These are phyloP conservation scores for Ascaphus truei DNA, from an alignment of 2,113 vertebrate species.

Conservation along the genomic window DNA sequence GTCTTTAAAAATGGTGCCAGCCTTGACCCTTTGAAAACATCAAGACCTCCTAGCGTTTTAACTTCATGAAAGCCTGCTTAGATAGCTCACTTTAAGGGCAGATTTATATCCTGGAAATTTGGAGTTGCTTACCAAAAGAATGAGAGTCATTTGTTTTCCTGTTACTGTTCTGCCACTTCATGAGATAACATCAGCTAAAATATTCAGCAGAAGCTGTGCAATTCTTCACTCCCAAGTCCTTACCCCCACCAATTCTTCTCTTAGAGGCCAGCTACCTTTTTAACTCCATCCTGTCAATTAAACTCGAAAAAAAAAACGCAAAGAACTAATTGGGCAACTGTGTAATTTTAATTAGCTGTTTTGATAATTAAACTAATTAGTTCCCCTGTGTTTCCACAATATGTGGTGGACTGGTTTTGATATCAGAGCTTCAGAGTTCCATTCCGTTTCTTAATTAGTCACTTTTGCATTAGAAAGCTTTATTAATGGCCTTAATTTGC, in stretches of 20 bases:
- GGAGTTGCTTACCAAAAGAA: slow-evolving; percentile 76
- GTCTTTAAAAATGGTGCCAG: too few relatives aligned
- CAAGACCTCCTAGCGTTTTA: slow-evolving; percentile 59
- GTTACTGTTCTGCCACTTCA: slow-evolving; percentile 76
- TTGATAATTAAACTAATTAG: slow-evolving; percentile 98
- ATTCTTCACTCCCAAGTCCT: slow-evolving; percentile 47
- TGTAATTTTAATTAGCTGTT: slow-evolving; percentile 90
- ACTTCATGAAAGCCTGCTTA: slow-evolving; percentile 66
- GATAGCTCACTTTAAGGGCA: slow-evolving; percentile 67
- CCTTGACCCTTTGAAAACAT: slow-evolving; percentile 65
- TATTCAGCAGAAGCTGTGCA: slow-evolving; percentile 74
- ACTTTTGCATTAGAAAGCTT: slow-evolving; percentile 99
- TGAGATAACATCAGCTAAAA: slow-evolving; percentile 80
- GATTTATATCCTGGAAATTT: slow-evolving; percentile 80
- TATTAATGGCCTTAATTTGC: slow-evolving; percentile 99
- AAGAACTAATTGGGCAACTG: slow-evolving; percentile 94
- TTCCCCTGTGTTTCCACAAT: slow-evolving; percentile 96
- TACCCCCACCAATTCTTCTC: slow-evolving; percentile 56
- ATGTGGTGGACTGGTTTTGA: slow-evolving; percentile 90
- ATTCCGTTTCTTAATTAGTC: slow-evolving; percentile 98
- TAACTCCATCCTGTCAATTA: slow-evolving; percentile 99
- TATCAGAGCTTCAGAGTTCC: slow-evolving; percentile 94
- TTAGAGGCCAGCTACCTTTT: slow-evolving; percentile 82
- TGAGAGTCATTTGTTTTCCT: slow-evolving; percentile 83
- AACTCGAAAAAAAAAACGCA: slow-evolving; percentile 77